A percentile compares a stretch with the other conserved stretches of the same genome.
Conservation (phyloP, 2,888 invertebrate species). For the Luperina nickerlii region DNA sequence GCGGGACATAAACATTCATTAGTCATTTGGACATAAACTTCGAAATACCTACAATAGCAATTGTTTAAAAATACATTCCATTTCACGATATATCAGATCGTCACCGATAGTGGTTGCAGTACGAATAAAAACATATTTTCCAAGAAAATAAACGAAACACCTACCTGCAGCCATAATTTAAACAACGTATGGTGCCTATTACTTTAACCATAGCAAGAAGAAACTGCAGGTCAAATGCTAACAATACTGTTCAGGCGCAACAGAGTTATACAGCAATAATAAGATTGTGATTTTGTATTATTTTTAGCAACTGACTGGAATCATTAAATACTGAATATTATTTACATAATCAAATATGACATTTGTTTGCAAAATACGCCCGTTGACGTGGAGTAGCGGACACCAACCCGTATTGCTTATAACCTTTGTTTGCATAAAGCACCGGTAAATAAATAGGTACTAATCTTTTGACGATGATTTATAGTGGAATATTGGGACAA, state of each 20-base stretch:
- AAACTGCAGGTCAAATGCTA: slow-evolving; percentile 1
- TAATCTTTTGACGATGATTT: not conserved
- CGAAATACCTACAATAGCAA: not conserved
- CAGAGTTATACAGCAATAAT: not conserved
- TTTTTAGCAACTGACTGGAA: not conserved
- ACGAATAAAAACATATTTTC: not conserved
- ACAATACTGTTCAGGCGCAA: not conserved
- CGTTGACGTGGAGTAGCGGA: too few species aligned
- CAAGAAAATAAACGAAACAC: not conserved
- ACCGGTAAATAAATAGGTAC: not conserved
- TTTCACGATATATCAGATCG: not conserved
- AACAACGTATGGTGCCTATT: not conserved
- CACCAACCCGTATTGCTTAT: too few species aligned
- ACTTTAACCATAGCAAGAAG: slow-evolving; percentile 16
- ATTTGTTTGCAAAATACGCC: not conserved
- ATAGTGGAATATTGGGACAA: not conserved
- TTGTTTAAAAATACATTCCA: not conserved
- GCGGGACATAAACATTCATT: too few species aligned
- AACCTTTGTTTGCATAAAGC: slow-evolving; percentile 2
- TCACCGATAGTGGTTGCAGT: not conserved
- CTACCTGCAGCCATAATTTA: not conserved
- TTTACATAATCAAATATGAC: not conserved
- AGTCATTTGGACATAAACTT: not conserved
- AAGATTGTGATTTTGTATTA: not conserved
- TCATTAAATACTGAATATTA: not conserved